Conservation (phyloP, 2,113 vertebrate genomes). For the Scortum barcoo region DNA sequence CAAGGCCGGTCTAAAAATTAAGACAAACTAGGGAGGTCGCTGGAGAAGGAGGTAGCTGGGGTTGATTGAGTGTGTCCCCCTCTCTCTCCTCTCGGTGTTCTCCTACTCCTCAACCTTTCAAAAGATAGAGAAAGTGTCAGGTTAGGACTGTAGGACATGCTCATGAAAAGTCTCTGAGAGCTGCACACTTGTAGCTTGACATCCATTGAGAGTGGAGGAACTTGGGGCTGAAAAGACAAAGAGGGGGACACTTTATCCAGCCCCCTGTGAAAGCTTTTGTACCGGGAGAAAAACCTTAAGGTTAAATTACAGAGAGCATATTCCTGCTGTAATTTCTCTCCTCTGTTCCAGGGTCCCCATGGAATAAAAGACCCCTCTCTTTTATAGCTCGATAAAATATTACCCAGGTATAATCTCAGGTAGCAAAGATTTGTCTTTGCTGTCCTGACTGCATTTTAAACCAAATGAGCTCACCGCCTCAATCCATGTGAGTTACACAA, state of each 20-base stretch:
- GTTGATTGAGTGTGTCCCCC: constrained; percentile 11
- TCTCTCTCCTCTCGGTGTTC: constrained; percentile 18
- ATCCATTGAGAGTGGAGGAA: constrained; percentile 75
- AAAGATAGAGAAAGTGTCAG: constrained; percentile 71
- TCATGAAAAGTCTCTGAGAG: constrained; percentile 69
- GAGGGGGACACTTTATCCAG: constrained; percentile 79
- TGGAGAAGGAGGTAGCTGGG: constrained; percentile 8
- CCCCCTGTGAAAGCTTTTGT: constrained; percentile 67
- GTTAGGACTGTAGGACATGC: constrained; percentile 77
- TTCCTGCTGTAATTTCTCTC: constrained; percentile 64
- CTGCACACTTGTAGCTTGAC: constrained; percentile 73
- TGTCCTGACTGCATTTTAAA: constrained; percentile 52
- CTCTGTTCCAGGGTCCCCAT: constrained; percentile 53
- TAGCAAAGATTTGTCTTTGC: constrained; percentile 64
- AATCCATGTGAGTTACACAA: constrained; percentile 32
- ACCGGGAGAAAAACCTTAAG: constrained; percentile 71
- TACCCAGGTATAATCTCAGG: constrained; percentile 70
- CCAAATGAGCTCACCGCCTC: constrained; percentile 66
- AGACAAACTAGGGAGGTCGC: constrained; percentile 34
- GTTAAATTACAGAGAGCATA: constrained; percentile 75
- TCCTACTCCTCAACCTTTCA: constrained; percentile 39
- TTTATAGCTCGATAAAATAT: constrained; percentile 74
- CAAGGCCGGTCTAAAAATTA: constrained; percentile 39
- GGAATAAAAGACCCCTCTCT: constrained; percentile 58
- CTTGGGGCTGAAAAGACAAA: constrained; percentile 76